A percentile compares a stretch with the other conserved stretches of the same genome.
Evolutionary conservation across 30 jellyfish, hydroid and myxozoan species (phyloP).

Genomic region (Aurelia aurita complex sp. Pacific): DNA sequence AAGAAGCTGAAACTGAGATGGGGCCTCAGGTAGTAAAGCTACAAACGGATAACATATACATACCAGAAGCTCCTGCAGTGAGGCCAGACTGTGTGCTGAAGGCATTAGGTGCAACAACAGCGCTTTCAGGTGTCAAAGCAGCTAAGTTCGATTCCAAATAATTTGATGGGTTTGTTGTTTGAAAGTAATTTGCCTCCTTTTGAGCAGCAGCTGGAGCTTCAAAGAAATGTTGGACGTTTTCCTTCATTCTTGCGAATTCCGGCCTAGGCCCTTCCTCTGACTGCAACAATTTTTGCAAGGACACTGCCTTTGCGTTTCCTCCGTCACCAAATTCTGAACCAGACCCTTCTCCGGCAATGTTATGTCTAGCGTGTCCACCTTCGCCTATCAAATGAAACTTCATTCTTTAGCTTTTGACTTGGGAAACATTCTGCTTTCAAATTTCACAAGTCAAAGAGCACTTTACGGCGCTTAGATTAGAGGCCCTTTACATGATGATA

Average conservation of each 20-base stretch:
- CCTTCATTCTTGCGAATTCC: constrained; percentile 61
- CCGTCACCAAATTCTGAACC: constrained; percentile 36
- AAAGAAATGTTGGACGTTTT: constrained; percentile 55
- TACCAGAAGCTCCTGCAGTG: constrained; percentile 74
- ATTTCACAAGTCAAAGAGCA: too few species aligned
- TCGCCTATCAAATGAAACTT: constrained; percentile 7
- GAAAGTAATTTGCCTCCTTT: constrained; percentile 28
- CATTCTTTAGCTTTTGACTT: too few species aligned
- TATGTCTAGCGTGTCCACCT: constrained; percentile 33
- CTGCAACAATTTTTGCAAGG: constrained; percentile 50
- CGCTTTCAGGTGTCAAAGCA: constrained; percentile 91
- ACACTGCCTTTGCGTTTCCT: constrained; percentile 26
- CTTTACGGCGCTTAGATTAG: too few species aligned
- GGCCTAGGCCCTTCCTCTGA: constrained; percentile 70
- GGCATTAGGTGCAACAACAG: constrained; percentile 56
- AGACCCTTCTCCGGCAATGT: constrained; percentile 44
- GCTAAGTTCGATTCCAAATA: constrained; percentile 85
- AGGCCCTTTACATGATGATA: too few species aligned
- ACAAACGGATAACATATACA: not conserved
- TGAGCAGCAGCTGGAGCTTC: constrained; percentile 25
- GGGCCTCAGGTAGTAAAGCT: too few species aligned
- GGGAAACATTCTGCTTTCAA: too few species aligned
- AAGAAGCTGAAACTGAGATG: too few species aligned
- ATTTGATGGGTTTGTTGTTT: constrained; percentile 39
- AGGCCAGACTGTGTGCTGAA: constrained; percentile 62